Evolutionary conservation across 92 coral and sea anemone genomes (phyloP).

Genomic region (Epizoanthus stellaris): DNA sequence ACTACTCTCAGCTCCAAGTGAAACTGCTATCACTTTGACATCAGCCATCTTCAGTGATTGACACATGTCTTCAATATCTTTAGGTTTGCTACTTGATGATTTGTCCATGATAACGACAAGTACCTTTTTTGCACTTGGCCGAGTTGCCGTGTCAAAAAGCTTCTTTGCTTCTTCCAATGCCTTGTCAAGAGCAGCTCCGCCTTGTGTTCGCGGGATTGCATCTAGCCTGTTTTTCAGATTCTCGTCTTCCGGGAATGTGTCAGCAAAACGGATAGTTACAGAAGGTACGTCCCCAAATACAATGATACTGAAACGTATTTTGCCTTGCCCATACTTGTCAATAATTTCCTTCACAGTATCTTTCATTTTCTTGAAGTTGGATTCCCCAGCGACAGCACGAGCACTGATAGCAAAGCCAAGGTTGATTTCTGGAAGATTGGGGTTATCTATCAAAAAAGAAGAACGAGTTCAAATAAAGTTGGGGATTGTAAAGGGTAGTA

Average conservation of each 20-base stretch:
- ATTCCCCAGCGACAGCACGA: slow-evolving; percentile 57
- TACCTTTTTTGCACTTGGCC: slow-evolving; percentile 77
- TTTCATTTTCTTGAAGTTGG: slow-evolving; percentile 72
- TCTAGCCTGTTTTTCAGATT: background rate
- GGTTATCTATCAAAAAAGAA: slow-evolving; percentile 45
- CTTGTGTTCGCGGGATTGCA: background rate
- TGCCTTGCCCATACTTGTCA: slow-evolving; percentile 72
- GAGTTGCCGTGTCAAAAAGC: slow-evolving; percentile 65
- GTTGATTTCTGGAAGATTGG: slow-evolving; percentile 66
- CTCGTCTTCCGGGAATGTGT: slow-evolving; percentile 57
- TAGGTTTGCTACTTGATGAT: slow-evolving; percentile 53
- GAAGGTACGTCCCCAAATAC: slow-evolving; percentile 79
- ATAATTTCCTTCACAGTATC: slow-evolving; percentile 67
- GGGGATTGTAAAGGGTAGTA: background rate
- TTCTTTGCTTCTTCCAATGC: slow-evolving; percentile 75
- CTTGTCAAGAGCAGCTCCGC: slow-evolving; percentile 73
- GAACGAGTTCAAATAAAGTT: background rate
- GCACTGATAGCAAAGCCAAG: slow-evolving; percentile 87
- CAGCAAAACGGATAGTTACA: slow-evolving; percentile 63
- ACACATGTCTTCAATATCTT: slow-evolving; percentile 46
- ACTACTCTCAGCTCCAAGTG: slow-evolving; percentile 47
- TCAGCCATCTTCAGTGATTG: slow-evolving; percentile 39
- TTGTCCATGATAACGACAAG: slow-evolving; percentile 84
- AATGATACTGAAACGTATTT: slow-evolving; percentile 80
- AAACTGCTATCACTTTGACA: slow-evolving; percentile 12